These are phyloP conservation scores for Petrolisthes cinctipes DNA, from an alignment of 2,888 invertebrate genomes.

Conservation along the genomic window DNA sequence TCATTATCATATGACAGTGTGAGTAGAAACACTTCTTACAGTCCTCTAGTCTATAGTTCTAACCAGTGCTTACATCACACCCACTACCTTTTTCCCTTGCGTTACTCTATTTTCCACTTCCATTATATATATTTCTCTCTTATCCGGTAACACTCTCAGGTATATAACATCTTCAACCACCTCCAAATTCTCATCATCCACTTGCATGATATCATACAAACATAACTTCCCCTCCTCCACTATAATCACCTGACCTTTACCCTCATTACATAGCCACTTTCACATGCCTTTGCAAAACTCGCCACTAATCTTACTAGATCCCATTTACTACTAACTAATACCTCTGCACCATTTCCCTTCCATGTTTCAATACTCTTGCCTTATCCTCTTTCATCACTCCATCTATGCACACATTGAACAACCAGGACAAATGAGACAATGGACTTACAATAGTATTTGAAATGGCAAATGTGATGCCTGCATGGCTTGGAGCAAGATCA, in stretches of 20 bases:
- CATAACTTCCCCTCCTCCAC: not conserved
- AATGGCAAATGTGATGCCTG: constrained; percentile 82
- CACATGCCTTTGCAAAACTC: not conserved
- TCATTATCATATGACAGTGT: no score
- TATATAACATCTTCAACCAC: not conserved
- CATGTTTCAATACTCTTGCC: not conserved
- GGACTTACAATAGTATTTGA: constrained; percentile 79
- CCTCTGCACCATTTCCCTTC: not conserved
- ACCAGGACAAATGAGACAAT: not conserved
- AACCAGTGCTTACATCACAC: no score
- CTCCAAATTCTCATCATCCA: not conserved
- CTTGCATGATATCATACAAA: not conserved
- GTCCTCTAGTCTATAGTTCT: no score
- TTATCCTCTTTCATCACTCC: not conserved
- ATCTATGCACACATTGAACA: no score
- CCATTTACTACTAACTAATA: not conserved
- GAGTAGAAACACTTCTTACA: no score
- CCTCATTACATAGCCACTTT: not conserved
- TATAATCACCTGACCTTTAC: not conserved
- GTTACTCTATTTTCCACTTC: no score
- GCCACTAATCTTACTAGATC: not conserved
- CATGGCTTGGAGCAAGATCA: constrained; percentile 82
- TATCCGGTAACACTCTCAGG: no score
- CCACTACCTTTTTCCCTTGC: no score
- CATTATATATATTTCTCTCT: no score